Percentiles rank a stretch among this genome's conserved stretches.
phyloP scores from a whole-genome alignment of 2,888 invertebrate species.

The Stenotaenia linearis region DNA sequence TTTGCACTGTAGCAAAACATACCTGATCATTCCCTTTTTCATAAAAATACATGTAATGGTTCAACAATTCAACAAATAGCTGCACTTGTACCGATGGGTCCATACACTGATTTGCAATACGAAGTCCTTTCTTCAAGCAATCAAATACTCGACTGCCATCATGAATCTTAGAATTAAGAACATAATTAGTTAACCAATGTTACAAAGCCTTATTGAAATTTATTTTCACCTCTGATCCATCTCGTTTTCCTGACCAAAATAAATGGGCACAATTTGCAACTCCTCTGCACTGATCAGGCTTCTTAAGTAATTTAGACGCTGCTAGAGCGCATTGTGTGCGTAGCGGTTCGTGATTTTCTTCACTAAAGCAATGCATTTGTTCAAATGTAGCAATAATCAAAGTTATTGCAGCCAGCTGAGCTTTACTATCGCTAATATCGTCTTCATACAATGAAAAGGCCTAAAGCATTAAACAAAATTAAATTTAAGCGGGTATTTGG shows the following conservation, averaged over 20 bases:
- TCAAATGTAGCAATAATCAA: slow-evolving; percentile 93
- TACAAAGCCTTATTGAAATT: no score
- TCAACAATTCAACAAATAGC: slow-evolving; percentile 87
- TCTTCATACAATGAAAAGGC: slow-evolving; percentile 97
- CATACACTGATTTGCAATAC: slow-evolving; percentile 96
- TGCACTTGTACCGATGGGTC: slow-evolving; percentile 94
- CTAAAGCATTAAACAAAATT: slow-evolving; percentile 45
- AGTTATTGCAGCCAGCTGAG: slow-evolving; percentile 91
- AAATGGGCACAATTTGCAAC: slow-evolving; percentile 90
- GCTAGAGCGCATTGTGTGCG: slow-evolving; percentile 93
- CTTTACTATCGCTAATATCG: slow-evolving; percentile 95
- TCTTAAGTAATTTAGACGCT: slow-evolving; percentile 90
- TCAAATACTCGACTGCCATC: slow-evolving; percentile 89
- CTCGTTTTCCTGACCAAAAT: slow-evolving; percentile 79
- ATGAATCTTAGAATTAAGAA: slow-evolving; percentile 59
- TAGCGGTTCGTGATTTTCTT: slow-evolving; percentile 94
- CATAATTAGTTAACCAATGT: not conserved
- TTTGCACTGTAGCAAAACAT: slow-evolving; percentile 31
- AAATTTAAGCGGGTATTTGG: not conserved
- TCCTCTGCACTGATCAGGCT: slow-evolving; percentile 95
- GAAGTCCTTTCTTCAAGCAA: slow-evolving; percentile 88
- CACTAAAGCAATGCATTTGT: slow-evolving; percentile 87
- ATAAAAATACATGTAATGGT: slow-evolving; percentile 86
- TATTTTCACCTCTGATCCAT: slow-evolving; percentile 40
- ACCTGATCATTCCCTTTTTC: slow-evolving; percentile 76